Evolutionary conservation across 2,113 vertebrate species (phyloP).

Genomic region (Procavia capensis): DNA sequence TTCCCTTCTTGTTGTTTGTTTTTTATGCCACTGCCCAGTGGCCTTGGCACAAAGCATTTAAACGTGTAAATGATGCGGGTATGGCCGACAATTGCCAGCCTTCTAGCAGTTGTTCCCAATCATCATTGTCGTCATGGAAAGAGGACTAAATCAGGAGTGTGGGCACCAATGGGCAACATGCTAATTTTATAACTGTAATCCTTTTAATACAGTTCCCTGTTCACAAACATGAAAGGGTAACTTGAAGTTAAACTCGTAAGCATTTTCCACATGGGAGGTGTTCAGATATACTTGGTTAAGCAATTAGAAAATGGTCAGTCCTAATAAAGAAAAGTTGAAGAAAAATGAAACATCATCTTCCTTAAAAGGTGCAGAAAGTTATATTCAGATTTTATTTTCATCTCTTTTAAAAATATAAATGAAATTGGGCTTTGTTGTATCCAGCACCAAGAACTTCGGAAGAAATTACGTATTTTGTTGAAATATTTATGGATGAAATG

Average conservation of each 20-base stretch:
- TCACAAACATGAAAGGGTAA: background rate
- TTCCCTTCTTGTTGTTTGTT: background rate
- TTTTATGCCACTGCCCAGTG: background rate
- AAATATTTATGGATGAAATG: slow-evolving; percentile 49
- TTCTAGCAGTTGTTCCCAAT: slow-evolving; percentile 26
- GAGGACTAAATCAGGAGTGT: slow-evolving; percentile 32
- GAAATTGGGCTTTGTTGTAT: background rate
- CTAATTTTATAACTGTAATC: slow-evolving; percentile 35
- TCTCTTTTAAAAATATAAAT: background rate
- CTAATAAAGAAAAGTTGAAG: background rate
- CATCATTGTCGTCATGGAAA: slow-evolving; percentile 49
- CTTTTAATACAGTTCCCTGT: background rate
- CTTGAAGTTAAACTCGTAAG: background rate
- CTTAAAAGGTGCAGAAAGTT: background rate
- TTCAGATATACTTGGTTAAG: background rate
- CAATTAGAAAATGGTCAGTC: background rate
- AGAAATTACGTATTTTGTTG: slow-evolving; percentile 34
- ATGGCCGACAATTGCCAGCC: background rate
- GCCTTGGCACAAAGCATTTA: background rate
- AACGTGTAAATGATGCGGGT: background rate
- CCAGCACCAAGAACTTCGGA: background rate
- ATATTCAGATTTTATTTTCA: slow-evolving; percentile 6
- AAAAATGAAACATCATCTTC: background rate
- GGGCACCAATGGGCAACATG: background rate
- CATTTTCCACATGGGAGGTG: background rate